Base-by-base conservation (phyloP, 2,797 vertebrate genomes). In the Platalea minor region DNA sequence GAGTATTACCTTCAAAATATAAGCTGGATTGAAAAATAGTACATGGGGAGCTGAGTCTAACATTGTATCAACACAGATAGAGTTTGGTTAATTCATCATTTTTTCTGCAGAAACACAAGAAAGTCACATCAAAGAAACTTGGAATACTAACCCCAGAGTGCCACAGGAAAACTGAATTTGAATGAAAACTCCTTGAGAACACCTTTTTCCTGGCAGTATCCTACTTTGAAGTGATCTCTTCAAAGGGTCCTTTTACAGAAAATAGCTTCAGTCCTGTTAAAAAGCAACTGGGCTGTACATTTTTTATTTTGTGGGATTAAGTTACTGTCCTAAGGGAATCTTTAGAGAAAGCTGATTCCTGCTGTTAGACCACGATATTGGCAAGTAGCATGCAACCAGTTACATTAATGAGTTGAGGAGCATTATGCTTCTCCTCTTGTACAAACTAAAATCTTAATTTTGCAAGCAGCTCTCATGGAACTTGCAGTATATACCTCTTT, bases 301-400 rank as follows among this genome's bases (percentile, higher is more conserved):
- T 91, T 78, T 75, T 59, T 90, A 54, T 89, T 89, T 82, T 76
- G 54, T 85, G 70, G 60, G 59, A 79, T 95, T 79, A 89, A 91
- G 72, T 95, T 94, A 72, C 59, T 25, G 25, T 91, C 90, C 86
- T 56, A 45, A 79, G 67, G 90, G 83, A 79, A 48, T 89, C 46
- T 82, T 76, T 10, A 46, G 70, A 76, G 90, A 93, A 95, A 93
- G 33, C 16, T 0, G 26, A 88, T 94, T 90, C 90, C 64, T 70
- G 45, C n/a, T 83, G 45, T 67, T 93, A 67, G 76, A 77, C 82
- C 53, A 57, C 7, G 28, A 54, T 86, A 61, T 78, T 97, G 93
- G 90, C 91, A 93, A 86, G 73, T 64, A 78, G 41, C 17, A 10
- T 10, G 7, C 73, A 84, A 69, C 45, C 60, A 23, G 60, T 80